Evolutionary conservation across 2,113 vertebrate genomes (phyloP), one percentile per base, ranked within the genome.

Genomic region (Donacobius atricapilla): DNA sequence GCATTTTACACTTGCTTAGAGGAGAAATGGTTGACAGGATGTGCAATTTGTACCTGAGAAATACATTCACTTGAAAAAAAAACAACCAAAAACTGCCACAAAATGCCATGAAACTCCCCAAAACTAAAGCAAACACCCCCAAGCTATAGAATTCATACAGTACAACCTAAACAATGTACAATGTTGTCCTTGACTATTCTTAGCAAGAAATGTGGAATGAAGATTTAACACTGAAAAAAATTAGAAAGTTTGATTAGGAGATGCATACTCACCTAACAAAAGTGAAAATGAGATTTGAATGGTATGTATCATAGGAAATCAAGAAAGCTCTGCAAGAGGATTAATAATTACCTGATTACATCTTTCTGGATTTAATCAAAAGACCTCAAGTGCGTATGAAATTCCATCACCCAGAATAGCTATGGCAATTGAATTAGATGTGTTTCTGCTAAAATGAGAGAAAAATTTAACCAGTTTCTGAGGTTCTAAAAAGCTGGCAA

Each of bases 71-170:
- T 77, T 17, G 5, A 48, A 70, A 39, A 24, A 17, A n/a, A 37
- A 7, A 1, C 7, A 22, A 7, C 11, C 28, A 57, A n/a, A 40
- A 22, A 2, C 0, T 3, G 7, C 10, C 7, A 9, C 4, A 48
- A 56, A 57, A 6, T 1, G 6, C 13, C 9, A 50, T 9, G 1
- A 35, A 48, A 10, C 11, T 14, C 14, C 24, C 7, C 10, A 31
- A 64, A 54, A 37, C 10, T 10, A 60, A 56, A 72, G 13, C 7
- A 63, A 64, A 73, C 13, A 69, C 17, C 13, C 82, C 22, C 7
- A 63, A 61, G 24, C 35, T 8, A 18, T 10, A 47, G 4, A 8
- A 24, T 71, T 68, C 25, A n/a, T 31, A 28, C 15, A 44, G 6
- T 20, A 40, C 9, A 68, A 11, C 4, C 11, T 42, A 40, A 90